phyloP scores from a whole-genome alignment of 2,797 vertebrate genomes.

The Microchirus variegatus region DNA sequence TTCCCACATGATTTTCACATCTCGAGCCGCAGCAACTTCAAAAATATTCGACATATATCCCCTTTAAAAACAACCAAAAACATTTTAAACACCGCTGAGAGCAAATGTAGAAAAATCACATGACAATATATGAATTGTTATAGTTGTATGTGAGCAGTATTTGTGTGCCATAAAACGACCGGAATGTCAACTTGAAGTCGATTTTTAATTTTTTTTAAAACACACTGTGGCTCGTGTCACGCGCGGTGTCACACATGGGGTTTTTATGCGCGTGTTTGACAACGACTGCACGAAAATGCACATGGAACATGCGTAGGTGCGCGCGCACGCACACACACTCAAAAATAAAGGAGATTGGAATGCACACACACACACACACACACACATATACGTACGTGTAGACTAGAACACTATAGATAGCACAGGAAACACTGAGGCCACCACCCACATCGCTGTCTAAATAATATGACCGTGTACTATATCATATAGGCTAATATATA shows the following conservation, averaged over 20 bases:
- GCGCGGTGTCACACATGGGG: too few relatives aligned
- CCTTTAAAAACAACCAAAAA: background rate
- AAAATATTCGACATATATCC: background rate
- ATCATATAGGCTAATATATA: constrained; percentile 43
- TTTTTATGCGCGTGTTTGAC: too few relatives aligned
- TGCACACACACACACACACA: constrained; percentile 15
- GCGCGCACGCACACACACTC: background rate
- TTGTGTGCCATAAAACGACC: too few relatives aligned
- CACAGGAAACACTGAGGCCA: constrained; percentile 22
- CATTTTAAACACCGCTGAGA: background rate
- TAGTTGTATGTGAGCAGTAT: background rate
- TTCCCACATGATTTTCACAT: constrained; percentile 51
- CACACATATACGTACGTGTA: background rate
- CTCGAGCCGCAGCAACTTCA: constrained; percentile 15
- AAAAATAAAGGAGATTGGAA: background rate
- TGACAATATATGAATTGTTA: too few relatives aligned
- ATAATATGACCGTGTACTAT: constrained; percentile 36
- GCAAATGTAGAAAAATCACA: too few relatives aligned
- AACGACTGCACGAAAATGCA: too few relatives aligned
- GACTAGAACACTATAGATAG: background rate
- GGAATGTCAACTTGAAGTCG: background rate
- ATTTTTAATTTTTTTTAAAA: constrained; percentile 1
- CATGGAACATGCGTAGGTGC: too few relatives aligned
- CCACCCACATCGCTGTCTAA: constrained; percentile 41
- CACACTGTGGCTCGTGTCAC: background rate